These are phyloP conservation scores for Philopedon plagiatum DNA, from an alignment of 2,888 invertebrate species.

Conservation along the genomic window DNA sequence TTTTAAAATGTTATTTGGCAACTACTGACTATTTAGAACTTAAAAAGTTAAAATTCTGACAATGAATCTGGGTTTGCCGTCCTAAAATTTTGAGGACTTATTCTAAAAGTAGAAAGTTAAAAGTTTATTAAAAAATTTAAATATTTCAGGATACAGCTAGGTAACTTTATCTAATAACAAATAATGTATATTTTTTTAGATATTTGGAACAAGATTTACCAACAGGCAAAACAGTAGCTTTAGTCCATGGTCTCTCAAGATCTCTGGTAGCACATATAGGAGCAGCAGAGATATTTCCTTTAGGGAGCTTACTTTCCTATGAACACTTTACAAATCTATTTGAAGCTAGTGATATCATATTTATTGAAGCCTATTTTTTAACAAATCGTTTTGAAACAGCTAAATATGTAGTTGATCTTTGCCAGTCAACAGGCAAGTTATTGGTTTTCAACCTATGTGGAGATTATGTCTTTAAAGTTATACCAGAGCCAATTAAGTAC, in stretches of 20 bases:
- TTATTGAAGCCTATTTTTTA: conserved; percentile 75
- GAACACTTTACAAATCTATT: conserved; percentile 56
- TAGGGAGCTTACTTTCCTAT: conserved; percentile 60
- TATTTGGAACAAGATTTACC: conserved; percentile 62
- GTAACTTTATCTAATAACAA: neutral
- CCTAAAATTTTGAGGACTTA: too few species aligned
- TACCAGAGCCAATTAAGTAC: conserved; percentile 66
- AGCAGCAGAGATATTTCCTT: conserved; percentile 69
- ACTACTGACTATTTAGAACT: too few species aligned
- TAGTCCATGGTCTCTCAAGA: conserved; percentile 68
- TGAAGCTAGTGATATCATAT: conserved; percentile 64
- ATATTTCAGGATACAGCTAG: too few species aligned
- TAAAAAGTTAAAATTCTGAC: too few species aligned
- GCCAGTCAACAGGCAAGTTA: conserved; percentile 63
- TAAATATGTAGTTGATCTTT: conserved; percentile 67
- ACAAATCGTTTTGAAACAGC: conserved; percentile 69
- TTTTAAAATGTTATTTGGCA: too few species aligned
- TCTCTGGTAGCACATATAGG: conserved; percentile 73
- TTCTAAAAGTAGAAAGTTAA: too few species aligned
- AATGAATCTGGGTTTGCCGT: too few species aligned
- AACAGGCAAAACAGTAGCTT: conserved; percentile 71
- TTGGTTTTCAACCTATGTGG: conserved; percentile 73
- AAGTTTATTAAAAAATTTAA: too few species aligned
- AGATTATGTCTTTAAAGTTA: conserved; percentile 70
- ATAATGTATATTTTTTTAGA: conserved; percentile 42